phyloP scores from a whole-genome alignment of 2,113 vertebrate genomes.

The Archocentrus centrarchus region DNA sequence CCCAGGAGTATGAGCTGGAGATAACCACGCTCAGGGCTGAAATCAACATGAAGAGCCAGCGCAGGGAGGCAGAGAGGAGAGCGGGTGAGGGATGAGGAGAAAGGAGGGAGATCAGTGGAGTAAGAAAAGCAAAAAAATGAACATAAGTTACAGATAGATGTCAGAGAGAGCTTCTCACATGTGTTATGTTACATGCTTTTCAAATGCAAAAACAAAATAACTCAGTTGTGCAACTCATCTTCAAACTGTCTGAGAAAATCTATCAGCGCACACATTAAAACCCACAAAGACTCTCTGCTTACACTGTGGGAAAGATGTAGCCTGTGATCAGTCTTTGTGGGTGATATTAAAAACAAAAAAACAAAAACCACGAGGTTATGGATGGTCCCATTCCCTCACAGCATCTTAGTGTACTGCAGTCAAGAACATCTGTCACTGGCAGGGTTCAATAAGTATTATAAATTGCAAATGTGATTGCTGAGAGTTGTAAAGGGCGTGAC shows the following conservation, averaged over 20 bases:
- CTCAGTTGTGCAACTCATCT: constrained; percentile 6
- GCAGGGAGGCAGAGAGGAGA: constrained; percentile 78
- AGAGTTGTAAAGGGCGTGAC: constrained; percentile 38
- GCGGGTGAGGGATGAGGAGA: constrained; percentile 66
- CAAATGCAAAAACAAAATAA: neutral
- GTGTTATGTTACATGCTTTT: neutral
- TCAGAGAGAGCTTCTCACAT: neutral
- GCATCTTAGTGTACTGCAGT: constrained; percentile 46
- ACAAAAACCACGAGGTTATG: constrained; percentile 10
- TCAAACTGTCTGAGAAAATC: constrained; percentile 4
- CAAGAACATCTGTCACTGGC: constrained; percentile 57
- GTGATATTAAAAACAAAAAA: constrained; percentile 2
- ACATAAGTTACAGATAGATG: neutral
- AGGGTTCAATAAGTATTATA: constrained; percentile 50
- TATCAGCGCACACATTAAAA: neutral
- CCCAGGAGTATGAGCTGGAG: constrained; percentile 88
- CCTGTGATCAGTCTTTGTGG: constrained; percentile 14
- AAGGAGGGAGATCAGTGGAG: neutral
- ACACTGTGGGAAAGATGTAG: neutral
- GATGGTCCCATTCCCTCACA: constrained; percentile 34
- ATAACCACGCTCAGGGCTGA: constrained; percentile 87
- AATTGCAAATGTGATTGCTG: constrained; percentile 34
- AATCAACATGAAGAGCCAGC: constrained; percentile 86
- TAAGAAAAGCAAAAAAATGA: neutral
- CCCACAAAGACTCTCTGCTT: neutral